Evolutionary conservation across 2,113 vertebrate genomes (phyloP), one percentile per base, ranked within the genome.

Genomic region (Brachirus orientalis): DNA sequence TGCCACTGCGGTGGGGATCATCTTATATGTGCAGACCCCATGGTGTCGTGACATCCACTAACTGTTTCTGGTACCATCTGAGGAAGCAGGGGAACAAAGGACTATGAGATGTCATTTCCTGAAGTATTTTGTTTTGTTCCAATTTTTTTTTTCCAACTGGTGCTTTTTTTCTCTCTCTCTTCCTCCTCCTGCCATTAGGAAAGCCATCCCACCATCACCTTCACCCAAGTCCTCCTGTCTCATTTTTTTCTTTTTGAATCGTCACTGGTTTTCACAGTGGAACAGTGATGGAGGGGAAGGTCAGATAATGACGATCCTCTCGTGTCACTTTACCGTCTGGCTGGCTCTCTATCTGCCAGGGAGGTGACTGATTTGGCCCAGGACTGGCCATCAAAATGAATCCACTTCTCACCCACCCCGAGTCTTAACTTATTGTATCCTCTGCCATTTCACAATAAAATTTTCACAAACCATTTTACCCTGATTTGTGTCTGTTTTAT

Each of bases 381-480:
- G 86, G 90, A 92, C 94, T 91, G 95, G 88, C 92, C 88, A 86
- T 80, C 46, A 77, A 80, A 69, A 79, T 69, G 19, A 79, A 86
- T 74, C 69, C 65, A 70, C 62, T 71, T 65, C 67, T 67, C 45
- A 53, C 50, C 61, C 72, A 82, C 80, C 83, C 82, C 72, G 65
- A 75, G 85, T 93, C 77, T 93, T 94, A 92, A 94, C 79, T 92
- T 90, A 92, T 93, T 94, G 91, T 91, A 77, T 79, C 89, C 86
- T 88, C 88, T 91, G 82, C 87, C 87, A 86, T 91, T 91, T 92
- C 90, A 92, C 84, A 96, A 95, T 94, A 95, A 95, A 95, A 77
- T 92, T 90, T 91, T 87, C 90, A 92, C 77, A 90, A 90, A 91
- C 69, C 76, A 65, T 63, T 74, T 83, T 74, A 80, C 33, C 48